Conservation (phyloP, 92 coral and sea anemone genomes). For the Zoanthus sociatus region DNA sequence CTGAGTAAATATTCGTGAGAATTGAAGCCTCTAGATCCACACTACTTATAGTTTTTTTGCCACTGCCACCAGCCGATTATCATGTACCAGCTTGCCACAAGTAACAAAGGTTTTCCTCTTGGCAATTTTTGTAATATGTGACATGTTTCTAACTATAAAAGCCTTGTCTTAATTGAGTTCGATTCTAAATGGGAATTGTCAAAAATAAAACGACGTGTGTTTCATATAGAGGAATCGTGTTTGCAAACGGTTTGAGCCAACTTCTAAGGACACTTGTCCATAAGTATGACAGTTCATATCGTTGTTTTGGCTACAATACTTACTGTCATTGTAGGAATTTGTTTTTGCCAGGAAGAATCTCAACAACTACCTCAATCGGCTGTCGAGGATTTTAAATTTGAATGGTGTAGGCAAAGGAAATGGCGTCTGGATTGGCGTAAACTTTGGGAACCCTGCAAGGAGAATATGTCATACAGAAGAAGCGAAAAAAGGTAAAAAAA, state of each 20-base stretch:
- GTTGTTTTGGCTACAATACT: background rate
- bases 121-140: background rate
- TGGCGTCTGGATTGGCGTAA: slow-evolving; percentile 43
- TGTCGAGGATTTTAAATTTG: background rate
- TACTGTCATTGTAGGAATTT: background rate
- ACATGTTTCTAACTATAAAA: background rate
- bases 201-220: background rate
- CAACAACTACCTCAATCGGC: background rate
- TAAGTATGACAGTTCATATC: background rate
- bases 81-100: background rate
- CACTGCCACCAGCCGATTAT: slow-evolving; percentile 8
- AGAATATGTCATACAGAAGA: slow-evolving; percentile 18
- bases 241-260: background rate
- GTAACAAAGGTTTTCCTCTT: background rate
- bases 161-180: background rate
- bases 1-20: too few species aligned
- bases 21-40: too few species aligned
- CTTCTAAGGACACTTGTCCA: background rate
- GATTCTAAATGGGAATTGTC: background rate
- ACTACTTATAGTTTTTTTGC: background rate
- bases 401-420: slow-evolving; percentile 40
- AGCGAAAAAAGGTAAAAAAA: slow-evolving; percentile 1
- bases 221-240: background rate
- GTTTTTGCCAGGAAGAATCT: background rate
- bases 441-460: slow-evolving; percentile 35